Conservation (phyloP, 2,888 invertebrate species). For the Agrotis clavis region DNA sequence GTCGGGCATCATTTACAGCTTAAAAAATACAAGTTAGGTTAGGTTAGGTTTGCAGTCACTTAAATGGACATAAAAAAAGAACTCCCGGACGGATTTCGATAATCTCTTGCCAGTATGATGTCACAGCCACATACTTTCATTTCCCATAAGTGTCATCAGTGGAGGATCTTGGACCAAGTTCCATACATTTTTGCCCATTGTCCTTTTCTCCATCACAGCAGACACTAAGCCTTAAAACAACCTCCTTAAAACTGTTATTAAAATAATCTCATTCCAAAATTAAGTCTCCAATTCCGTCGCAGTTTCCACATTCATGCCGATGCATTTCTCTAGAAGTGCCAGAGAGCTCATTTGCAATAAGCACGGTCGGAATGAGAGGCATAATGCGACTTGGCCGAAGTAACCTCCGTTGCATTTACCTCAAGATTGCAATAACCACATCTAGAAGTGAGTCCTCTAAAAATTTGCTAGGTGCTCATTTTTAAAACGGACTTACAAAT, state of each 20-base stretch:
- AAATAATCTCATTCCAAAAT: constrained; percentile 70
- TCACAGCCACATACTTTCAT: too few relatives aligned
- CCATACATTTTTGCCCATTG: too few relatives aligned
- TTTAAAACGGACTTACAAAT: constrained; percentile 62
- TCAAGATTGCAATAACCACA: constrained; percentile 73
- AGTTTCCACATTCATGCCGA: constrained; percentile 64
- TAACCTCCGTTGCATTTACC: constrained; percentile 70
- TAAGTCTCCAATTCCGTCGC: constrained; percentile 67
- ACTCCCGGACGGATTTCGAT: too few relatives aligned
- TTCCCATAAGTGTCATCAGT: too few relatives aligned
- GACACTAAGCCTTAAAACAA: constrained; percentile 20
- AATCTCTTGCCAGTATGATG: too few relatives aligned
- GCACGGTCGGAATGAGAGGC: constrained; percentile 76
- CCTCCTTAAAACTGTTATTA: constrained; percentile 59
- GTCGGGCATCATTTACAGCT: too few relatives aligned
- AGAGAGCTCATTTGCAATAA: constrained; percentile 83
- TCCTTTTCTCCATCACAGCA: constrained; percentile 21
- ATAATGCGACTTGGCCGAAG: constrained; percentile 79
- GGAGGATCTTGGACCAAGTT: too few relatives aligned
- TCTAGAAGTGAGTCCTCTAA: constrained; percentile 65
- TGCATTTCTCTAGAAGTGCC: constrained; percentile 66
- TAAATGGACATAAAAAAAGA: too few relatives aligned
- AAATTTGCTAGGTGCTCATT: constrained; percentile 68
- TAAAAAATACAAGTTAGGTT: too few relatives aligned
- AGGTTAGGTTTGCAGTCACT: too few relatives aligned